Percentiles rank a stretch among this genome's conserved stretches.
phyloP scores from a whole-genome alignment of 2,797 vertebrate genomes.

The Podarcis siculus region DNA sequence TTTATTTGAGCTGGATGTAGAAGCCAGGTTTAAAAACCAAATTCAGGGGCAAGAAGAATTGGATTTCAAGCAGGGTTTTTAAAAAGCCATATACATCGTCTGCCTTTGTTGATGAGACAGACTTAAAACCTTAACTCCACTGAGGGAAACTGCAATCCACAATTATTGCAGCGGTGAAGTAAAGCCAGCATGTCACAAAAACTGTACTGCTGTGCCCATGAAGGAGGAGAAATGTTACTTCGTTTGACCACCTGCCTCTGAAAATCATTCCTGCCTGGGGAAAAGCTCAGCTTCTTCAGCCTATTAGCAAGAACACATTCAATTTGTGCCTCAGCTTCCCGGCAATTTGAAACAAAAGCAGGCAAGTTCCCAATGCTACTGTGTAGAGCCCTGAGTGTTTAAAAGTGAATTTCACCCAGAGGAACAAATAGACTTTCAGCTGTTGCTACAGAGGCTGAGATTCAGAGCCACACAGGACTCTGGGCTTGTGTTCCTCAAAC shows the following conservation, averaged over 20 bases:
- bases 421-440: background rate
- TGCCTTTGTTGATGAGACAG: background rate
- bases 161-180: accelerated
- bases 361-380: background rate
- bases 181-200: background rate
- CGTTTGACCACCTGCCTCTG: background rate
- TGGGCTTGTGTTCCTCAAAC: background rate
- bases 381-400: background rate
- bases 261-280: background rate
- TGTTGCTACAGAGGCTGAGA: background rate
- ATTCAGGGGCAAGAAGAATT: background rate
- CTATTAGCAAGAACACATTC: background rate
- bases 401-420: background rate
- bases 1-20: background rate
- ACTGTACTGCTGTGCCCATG: accelerated
- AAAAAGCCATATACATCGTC: background rate
- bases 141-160: background rate
- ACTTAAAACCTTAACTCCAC: background rate
- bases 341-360: background rate
- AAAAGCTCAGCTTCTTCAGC: background rate
- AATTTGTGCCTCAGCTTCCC: background rate
- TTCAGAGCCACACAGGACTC: background rate
- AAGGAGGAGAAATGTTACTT: background rate
- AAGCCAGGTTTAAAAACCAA: background rate
- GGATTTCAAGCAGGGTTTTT: background rate